phyloP scores from a whole-genome alignment of 2,113 vertebrate species.

The Hypanus sabinus region DNA sequence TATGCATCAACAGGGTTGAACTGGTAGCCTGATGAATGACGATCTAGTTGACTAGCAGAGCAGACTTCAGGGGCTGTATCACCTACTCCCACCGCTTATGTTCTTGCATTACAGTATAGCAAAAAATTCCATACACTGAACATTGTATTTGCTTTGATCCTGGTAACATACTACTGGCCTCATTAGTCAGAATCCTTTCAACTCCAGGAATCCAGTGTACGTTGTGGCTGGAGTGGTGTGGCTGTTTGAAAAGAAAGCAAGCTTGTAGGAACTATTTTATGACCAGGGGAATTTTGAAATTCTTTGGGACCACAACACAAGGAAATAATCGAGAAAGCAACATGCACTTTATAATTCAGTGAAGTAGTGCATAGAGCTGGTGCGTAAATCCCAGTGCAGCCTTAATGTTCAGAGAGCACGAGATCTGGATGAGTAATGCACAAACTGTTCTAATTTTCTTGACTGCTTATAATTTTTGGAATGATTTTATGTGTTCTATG shows the following conservation, averaged over 20 bases:
- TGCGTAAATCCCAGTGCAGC: neutral
- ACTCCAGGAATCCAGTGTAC: neutral
- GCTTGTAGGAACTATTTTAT: neutral
- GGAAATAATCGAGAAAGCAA: slow-evolving; percentile 31
- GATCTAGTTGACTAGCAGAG: too few species aligned
- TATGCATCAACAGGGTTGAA: too few species aligned
- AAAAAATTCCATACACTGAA: neutral
- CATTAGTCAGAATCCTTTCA: neutral
- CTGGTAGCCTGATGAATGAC: too few species aligned
- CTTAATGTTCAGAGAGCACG: slow-evolving; percentile 22
- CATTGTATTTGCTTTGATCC: neutral
- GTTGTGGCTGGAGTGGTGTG: neutral
- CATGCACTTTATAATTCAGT: slow-evolving; percentile 17
- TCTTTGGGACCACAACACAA: slow-evolving; percentile 28
- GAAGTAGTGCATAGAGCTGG: neutral
- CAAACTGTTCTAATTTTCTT: slow-evolving; percentile 11
- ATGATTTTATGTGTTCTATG: neutral
- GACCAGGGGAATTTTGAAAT: slow-evolving; percentile 10
- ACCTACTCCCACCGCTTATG: too few species aligned
- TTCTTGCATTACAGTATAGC: neutral
- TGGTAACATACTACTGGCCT: neutral
- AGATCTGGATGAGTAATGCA: slow-evolving; percentile 23
- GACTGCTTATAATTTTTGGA: neutral
- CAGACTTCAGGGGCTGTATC: too few species aligned
- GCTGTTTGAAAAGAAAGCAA: neutral